Evolutionary conservation across 1,140 invertebrate species (phyloP), one percentile per base, ranked within the genome.

Genomic region (Pogonomyrmex californicus): DNA sequence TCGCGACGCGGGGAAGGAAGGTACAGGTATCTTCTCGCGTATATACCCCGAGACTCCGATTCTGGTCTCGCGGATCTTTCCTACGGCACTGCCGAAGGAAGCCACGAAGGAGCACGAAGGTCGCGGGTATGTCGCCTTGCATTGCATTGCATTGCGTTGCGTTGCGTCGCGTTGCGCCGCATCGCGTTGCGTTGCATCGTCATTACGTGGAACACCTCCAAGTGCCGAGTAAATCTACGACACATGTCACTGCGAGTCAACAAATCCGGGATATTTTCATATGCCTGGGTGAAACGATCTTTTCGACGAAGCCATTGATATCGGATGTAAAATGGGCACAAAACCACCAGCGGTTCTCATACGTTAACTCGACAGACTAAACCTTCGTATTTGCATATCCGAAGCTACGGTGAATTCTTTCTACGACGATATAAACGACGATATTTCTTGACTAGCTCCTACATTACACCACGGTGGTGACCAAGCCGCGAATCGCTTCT

Each of bases 31-130:
- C 14, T 38, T 36, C 33, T 63, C 6, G 30, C 47, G 23, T 23
- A 23, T 23, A 23, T 23, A 23, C 23, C 23, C 23, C 23, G 23
- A 23, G 23, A 0, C 23, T 23, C 23, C 23, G 63, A 41, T 81
- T 54, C n/a, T 47, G 36, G 49, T 36, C 1, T 47, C 65, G 44
- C 33, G 14, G 49, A 81, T 70, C 63, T 70, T 56, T 81, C n/a
- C 38, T 70, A 70, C 78, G 14, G 17, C 51, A 70, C 23, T 56
- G 78, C 51, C 3, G 23, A 70, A 41, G 33, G 78, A 81, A 81
- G 65, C 78, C 78, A 4, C 63, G 23, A 23, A 56, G 63, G 36
- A 81, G 47, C 77, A 81, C 51, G 65, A 70, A 81, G 78, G 65
- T 81, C 63, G 77, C 77, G 62, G 23, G 60, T 33, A 23, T 63